Base-by-base conservation (phyloP, 2,888 invertebrate genomes). In the Leptarthrus brevirostris region DNA sequence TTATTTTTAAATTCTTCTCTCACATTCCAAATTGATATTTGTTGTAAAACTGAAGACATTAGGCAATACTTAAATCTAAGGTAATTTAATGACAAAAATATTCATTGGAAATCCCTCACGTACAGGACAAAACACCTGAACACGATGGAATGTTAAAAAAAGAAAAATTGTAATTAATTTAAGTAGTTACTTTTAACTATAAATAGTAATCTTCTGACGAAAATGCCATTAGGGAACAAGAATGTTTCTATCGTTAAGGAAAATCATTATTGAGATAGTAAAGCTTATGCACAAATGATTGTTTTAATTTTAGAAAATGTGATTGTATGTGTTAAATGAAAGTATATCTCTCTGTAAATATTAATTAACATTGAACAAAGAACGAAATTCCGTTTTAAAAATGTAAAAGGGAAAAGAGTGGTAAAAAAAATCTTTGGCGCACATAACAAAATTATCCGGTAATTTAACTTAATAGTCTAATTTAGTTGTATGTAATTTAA, bases 251-350 rank as follows among this genome's bases (percentile, higher is more conserved):
- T 61, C 26, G 34, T 61, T 61, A 61, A 61, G 61, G 16, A 47
- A 12, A 16, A 47, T n/a, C n/a, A 61, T 36, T 36, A 36, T 61
- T 20, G 18, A 40, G n/a, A 24, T 47, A 26, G 26, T 64, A 20
- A 64, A 47, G 44, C 16, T 40, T 36, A 64, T 12, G 44, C 64
- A 24, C 64, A 64, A 64, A 44, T 47, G 14, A 18, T 64, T 64
- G 64, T 64, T 64, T 64, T 64, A 64, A 16, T 64, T 14, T 64
- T 64, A 64, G 64, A 24, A 64, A 64, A 64, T 64, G 64, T 64
- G 64, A 64, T 64, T 64, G 26, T 64, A 64, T 64, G 58, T 30
- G 47, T 64, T 64, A 64, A 64, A 64, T 24, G 64, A 44, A 47
- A 26, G n/a, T n/a, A 44, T 64, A 26, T 44, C 36, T 64, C 22